Evolutionary conservation across 2,797 vertebrate genomes (phyloP), one percentile per base, ranked within the genome.

Genomic region (Alexandromys oeconomus): DNA sequence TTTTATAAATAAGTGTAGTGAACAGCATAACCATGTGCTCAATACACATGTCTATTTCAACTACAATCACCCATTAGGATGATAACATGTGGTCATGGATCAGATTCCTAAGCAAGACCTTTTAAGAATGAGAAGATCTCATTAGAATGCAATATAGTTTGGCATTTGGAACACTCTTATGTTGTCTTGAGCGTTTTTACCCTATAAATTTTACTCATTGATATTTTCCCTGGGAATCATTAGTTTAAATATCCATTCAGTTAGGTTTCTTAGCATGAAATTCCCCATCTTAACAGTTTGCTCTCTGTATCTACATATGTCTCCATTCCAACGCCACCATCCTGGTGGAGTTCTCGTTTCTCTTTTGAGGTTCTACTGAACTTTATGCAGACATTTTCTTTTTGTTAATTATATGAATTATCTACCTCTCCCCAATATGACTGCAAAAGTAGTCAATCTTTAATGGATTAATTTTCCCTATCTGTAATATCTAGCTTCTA

Each of bases 391-490:
- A 29, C 15, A 21, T 81, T 73, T 61, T 37, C n/a, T 69, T 82
- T 77, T 79, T 34, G 63, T 81, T 67, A 87, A 81, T 92, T 94
- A 86, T 73, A 43, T 67, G 92, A 92, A 5, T 63, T 69, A 59
- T 89, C 54, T 81, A 86, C 76, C 92, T 74, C n/a, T 23, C 1
- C 48, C 14, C 54, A 93, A 87, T 74, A 34, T 2, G 3, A 85
- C 31, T 85, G 77, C 31, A 78, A 57, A 12, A 88, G 27, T 71
- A 88, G 74, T n/a, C 57, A 93, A 37, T 31, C 12, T 46, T 89
- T 85, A 63, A 69, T 21, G 10, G 57, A 81, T 86, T 93, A 48
- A 46, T 13, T 59, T 87, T 89, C 77, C 48, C 61, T 78, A 31
- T 91, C 54, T 31, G 40, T 37, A 73, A 73, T n/a, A 91, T 54